Conservation (phyloP, 2,888 invertebrate genomes). For the Drosophila acutilabella region DNA sequence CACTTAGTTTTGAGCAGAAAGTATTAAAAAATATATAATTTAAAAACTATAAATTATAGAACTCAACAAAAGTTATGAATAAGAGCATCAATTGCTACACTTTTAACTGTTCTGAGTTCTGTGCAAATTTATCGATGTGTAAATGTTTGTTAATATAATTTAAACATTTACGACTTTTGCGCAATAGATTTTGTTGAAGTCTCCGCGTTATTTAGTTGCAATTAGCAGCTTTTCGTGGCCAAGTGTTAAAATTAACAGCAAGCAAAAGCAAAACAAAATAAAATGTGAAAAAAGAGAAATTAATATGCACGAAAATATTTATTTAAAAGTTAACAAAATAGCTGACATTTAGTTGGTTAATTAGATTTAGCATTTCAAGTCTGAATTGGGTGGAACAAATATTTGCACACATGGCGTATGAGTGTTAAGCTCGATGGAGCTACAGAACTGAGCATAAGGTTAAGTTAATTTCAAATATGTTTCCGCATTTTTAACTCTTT, state of each 20-base stretch:
- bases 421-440: constrained; percentile 5
- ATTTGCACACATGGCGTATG: constrained; percentile 46
- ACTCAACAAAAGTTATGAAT: background rate
- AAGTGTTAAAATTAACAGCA: constrained; percentile 64
- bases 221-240: constrained; percentile 53
- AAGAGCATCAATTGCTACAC: background rate
- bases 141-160: constrained; percentile 32
- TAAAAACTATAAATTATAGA: background rate
- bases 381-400: constrained; percentile 41
- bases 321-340: constrained; percentile 8
- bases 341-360: constrained; percentile 6
- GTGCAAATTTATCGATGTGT: background rate
- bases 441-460: background rate
- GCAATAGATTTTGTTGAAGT: constrained; percentile 20
- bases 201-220: constrained; percentile 42
- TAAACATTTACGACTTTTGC: constrained; percentile 7
- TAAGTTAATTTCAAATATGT: background rate
- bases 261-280: constrained; percentile 24
- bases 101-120: background rate
- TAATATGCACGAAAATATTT: constrained; percentile 31
- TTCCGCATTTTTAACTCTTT: background rate
- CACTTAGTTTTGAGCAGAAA: background rate
- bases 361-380: constrained; percentile 11
- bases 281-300: constrained; percentile 18
- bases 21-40: background rate